A percentile compares a stretch with the other conserved stretches of the same genome.
Conservation (phyloP, 2,888 invertebrate genomes). For the Drosophila gaucha region DNA sequence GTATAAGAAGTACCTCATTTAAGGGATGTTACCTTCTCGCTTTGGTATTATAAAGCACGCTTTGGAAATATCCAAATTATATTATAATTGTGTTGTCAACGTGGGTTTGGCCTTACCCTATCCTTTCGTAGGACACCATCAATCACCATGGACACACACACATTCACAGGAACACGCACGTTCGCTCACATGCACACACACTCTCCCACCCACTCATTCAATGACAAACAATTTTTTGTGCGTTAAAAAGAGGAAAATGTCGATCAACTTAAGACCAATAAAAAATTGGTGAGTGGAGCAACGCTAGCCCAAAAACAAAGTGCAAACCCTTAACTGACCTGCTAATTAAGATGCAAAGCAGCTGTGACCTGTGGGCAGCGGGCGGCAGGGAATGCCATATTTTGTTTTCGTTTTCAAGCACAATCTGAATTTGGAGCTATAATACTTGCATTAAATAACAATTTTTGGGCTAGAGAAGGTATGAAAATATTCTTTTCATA, state of each 20-base stretch:
- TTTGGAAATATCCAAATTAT: constrained; percentile 34
- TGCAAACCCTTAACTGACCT: constrained; percentile 27
- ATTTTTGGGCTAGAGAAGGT: constrained; percentile 20
- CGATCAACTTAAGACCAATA: constrained; percentile 61
- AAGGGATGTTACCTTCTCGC: neutral
- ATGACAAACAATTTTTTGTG: constrained; percentile 55
- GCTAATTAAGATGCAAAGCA: constrained; percentile 69
- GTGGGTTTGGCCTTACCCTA: constrained; percentile 4
- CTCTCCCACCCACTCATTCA: neutral
- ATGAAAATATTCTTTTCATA: constrained; percentile 9
- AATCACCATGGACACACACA: constrained; percentile 27
- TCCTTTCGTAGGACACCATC: constrained; percentile 22
- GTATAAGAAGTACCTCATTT: constrained; percentile 22
- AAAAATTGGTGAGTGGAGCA: constrained; percentile 39
- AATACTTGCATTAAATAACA: constrained; percentile 53
- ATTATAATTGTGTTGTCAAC: constrained; percentile 53
- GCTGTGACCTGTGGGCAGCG: constrained; percentile 21
- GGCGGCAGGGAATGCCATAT: constrained; percentile 15
- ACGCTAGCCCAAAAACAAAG: constrained; percentile 13
- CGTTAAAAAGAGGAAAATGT: constrained; percentile 37
- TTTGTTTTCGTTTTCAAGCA: constrained; percentile 15
- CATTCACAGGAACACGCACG: constrained; percentile 2
- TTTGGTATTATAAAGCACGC: neutral
- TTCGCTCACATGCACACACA: constrained; percentile 1
- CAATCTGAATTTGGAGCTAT: constrained; percentile 41